These are phyloP conservation scores for Aphelenchoides bicaudatus DNA, from an alignment of 2,888 invertebrate genomes.

Conservation along the genomic window DNA sequence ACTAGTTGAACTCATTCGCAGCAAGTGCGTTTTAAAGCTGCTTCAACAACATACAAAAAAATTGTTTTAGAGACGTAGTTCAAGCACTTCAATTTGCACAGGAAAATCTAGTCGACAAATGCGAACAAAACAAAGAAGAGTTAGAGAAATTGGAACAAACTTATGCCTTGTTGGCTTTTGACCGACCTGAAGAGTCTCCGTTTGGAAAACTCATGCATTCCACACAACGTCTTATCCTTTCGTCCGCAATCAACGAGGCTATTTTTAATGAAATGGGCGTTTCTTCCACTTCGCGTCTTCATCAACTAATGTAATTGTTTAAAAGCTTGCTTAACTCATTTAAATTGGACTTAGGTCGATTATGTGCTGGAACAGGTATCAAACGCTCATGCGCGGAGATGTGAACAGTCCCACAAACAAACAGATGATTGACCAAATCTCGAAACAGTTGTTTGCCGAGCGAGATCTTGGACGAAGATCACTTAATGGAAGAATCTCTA, in stretches of 20 bases:
- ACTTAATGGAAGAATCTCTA: too few species aligned
- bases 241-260: constrained; percentile 32
- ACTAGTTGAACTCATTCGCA: constrained; percentile 39
- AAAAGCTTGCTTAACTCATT: not conserved
- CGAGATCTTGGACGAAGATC: too few species aligned
- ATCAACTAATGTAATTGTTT: too few species aligned
- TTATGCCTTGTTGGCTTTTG: constrained; percentile 88
- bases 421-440: too few species aligned
- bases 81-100: constrained; percentile 85
- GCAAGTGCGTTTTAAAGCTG: constrained; percentile 30
- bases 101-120: constrained; percentile 78
- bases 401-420: too few species aligned
- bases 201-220: constrained; percentile 82
- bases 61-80: constrained; percentile 68
- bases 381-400: too few species aligned
- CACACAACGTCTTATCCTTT: constrained; percentile 36
- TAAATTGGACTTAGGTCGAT: too few species aligned
- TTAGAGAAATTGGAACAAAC: constrained; percentile 71
- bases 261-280: constrained; percentile 28
- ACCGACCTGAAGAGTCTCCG: constrained; percentile 87
- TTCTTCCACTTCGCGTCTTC: constrained; percentile 30
- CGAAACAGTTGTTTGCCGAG: too few species aligned
- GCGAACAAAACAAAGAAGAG: constrained; percentile 31
- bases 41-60: too few species aligned
- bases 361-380: too few species aligned